phyloP scores from a whole-genome alignment of 2,888 invertebrate genomes.

The Chrysodeixis includens region DNA sequence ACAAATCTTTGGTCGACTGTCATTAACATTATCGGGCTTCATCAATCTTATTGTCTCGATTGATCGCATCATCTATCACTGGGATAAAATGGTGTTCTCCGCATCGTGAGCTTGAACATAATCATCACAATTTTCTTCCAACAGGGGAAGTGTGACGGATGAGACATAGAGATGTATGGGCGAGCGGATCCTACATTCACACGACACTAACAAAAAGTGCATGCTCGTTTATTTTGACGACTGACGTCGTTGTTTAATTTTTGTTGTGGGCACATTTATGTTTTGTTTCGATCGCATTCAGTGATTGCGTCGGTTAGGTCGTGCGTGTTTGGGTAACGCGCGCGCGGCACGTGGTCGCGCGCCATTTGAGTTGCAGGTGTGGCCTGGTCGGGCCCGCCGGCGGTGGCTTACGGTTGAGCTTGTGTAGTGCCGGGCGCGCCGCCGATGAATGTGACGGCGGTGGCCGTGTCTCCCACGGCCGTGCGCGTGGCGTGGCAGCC shows the following conservation, averaged over 20 bases:
- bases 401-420: constrained; percentile 72
- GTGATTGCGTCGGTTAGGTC: constrained; percentile 86
- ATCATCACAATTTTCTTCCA: constrained; percentile 77
- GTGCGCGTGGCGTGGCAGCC: constrained; percentile 97
- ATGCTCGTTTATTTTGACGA: constrained; percentile 78
- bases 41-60: constrained; percentile 56
- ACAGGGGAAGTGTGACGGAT: constrained; percentile 82
- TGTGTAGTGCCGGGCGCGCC: constrained; percentile 98
- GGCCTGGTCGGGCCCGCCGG: constrained; percentile 48
- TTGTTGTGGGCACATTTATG: constrained; percentile 80
- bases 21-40: constrained; percentile 40
- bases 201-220: constrained; percentile 73
- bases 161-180: constrained; percentile 83
- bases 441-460: constrained; percentile 97
- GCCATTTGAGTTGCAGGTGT: constrained; percentile 78
- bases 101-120: constrained; percentile 72
- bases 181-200: constrained; percentile 83
- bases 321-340: constrained; percentile 64
- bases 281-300: constrained; percentile 86
- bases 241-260: constrained; percentile 66
- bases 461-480: constrained; percentile 96
- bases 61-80: constrained; percentile 37
- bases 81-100: constrained; percentile 62
- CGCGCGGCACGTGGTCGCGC: constrained; percentile 60
- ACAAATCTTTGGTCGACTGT: constrained; percentile 34